Percentiles rank a stretch among this genome's conserved stretches.
These are phyloP conservation scores for Bufotes viridis DNA, from an alignment of 2,797 vertebrate genomes.

Conservation along the genomic window DNA sequence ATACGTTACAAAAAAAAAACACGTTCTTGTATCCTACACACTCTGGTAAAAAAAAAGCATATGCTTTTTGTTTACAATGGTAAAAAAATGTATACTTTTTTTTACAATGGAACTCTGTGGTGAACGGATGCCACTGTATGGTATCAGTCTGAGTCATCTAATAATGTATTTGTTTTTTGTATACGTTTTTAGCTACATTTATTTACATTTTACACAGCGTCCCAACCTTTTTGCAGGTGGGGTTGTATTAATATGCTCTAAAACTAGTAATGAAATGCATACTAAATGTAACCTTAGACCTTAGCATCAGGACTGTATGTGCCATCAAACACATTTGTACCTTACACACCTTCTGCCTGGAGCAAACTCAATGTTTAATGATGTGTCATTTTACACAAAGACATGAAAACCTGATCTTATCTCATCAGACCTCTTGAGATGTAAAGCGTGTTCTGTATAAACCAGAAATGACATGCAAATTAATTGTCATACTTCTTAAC, in stretches of 20 bases:
- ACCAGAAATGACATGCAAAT: conserved; percentile 49
- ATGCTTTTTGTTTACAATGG: too few species aligned
- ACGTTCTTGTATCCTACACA: too few species aligned
- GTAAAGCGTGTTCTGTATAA: conserved; percentile 34
- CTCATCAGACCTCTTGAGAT: conserved; percentile 13
- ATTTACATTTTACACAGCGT: too few species aligned
- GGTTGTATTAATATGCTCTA: background rate
- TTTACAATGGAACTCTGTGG: too few species aligned
- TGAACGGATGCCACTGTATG: too few species aligned
- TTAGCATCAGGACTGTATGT: background rate
- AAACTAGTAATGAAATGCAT: background rate
- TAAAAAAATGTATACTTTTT: too few species aligned
- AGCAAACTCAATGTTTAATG: conserved; percentile 36
- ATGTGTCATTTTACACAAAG: conserved; percentile 44
- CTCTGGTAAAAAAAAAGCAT: too few species aligned
- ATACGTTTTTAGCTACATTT: too few species aligned
- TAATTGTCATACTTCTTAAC: conserved; percentile 2
- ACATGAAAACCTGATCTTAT: conserved; percentile 38
- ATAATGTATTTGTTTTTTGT: too few species aligned
- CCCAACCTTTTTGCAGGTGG: too few species aligned
- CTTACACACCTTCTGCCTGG: conserved; percentile 47
- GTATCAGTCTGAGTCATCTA: too few species aligned
- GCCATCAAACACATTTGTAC: conserved; percentile 1
- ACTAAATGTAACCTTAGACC: background rate
- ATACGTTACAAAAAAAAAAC: too few species aligned